phyloP scores from a whole-genome alignment of 2,888 invertebrate species.

The Cistogaster globosa region DNA sequence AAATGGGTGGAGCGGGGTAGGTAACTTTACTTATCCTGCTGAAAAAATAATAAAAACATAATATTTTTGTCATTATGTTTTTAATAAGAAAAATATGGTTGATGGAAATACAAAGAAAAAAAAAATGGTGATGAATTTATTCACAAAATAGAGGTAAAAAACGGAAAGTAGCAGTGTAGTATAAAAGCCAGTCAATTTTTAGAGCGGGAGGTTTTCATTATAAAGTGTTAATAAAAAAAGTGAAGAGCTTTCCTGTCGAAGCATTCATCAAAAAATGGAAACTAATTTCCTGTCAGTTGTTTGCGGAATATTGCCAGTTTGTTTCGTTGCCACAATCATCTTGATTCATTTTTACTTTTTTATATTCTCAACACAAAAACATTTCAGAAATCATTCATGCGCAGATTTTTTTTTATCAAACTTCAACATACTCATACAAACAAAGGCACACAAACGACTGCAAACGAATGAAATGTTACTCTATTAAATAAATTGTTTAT shows the following conservation, averaged over 20 bases:
- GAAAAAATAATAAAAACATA: conserved; percentile 28
- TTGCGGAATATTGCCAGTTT: conserved; percentile 75
- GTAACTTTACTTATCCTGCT: conserved; percentile 19
- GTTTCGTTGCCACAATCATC: conserved; percentile 66
- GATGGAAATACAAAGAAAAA: conserved; percentile 44
- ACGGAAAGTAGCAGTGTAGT: conserved; percentile 30
- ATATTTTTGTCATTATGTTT: conserved; percentile 52
- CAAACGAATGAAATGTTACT: conserved; percentile 72
- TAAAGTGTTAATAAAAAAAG: conserved; percentile 51
- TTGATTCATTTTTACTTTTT: conserved; percentile 76
- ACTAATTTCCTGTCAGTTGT: conserved; percentile 83
- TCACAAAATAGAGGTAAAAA: conserved; percentile 55
- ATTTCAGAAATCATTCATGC: conserved; percentile 73
- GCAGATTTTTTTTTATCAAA: conserved; percentile 70
- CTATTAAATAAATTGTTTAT: conserved; percentile 79
- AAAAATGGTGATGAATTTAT: conserved; percentile 62
- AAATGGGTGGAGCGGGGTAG: conserved; percentile 11
- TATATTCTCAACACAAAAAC: conserved; percentile 74
- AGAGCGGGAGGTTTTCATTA: conserved; percentile 1
- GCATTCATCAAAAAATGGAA: conserved; percentile 83
- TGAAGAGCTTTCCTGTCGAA: conserved; percentile 79
- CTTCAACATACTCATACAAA: neutral
- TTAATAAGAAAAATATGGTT: conserved; percentile 64
- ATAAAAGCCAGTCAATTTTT: neutral
- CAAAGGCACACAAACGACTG: conserved; percentile 35